Evolutionary conservation across 2,113 vertebrate species (phyloP).

Genomic region (Dissostichus mawsoni): DNA sequence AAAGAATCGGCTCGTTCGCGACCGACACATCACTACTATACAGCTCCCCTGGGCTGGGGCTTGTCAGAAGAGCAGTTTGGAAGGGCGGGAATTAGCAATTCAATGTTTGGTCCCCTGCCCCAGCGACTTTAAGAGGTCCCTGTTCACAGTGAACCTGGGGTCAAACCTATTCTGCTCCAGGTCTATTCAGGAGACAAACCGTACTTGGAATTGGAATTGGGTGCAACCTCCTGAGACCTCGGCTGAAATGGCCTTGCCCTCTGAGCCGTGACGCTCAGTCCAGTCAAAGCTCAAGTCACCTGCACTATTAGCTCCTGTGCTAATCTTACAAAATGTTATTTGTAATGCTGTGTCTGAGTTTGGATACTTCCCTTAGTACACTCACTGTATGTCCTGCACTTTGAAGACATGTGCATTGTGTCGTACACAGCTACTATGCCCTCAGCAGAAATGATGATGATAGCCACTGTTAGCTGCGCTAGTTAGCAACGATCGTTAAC

Average conservation of each 20-base stretch:
- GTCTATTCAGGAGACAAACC: conserved; percentile 11
- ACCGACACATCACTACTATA: no score
- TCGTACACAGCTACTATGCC: no score
- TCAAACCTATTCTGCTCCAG: conserved; percentile 46
- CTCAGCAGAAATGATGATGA: no score
- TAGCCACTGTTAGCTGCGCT: no score
- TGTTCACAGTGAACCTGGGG: conserved; percentile 25
- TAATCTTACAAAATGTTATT: conserved; percentile 53
- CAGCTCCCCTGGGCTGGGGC: neutral
- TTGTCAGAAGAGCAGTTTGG: conserved; percentile 15
- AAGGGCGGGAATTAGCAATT: neutral
- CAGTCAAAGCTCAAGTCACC: neutral
- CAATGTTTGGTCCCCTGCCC: neutral
- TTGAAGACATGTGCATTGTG: no score
- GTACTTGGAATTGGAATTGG: conserved; percentile 9
- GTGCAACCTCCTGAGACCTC: neutral
- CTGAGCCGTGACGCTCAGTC: neutral
- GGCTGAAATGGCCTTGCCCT: neutral
- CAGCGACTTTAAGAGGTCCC: conserved; percentile 18
- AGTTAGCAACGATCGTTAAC: no score
- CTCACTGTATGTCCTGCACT: no score
- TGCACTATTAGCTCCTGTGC: conserved; percentile 4
- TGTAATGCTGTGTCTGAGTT: neutral
- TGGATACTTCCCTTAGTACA: no score
- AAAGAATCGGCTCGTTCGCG: no score